These are phyloP conservation scores for Discoglossus pictus DNA, from an alignment of 2,797 vertebrate genomes.

Conservation along the genomic window DNA sequence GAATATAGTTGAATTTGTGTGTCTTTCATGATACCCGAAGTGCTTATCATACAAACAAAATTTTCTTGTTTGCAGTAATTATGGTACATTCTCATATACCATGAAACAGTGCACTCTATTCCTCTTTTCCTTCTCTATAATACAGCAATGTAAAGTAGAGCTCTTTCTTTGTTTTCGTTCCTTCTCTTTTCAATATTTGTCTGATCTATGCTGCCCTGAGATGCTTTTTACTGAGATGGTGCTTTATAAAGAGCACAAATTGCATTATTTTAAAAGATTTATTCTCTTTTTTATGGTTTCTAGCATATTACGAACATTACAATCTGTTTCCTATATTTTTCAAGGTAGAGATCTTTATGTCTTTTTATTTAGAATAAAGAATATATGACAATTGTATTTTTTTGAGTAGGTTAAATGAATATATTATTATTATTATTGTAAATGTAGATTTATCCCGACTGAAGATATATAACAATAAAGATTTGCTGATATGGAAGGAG, in stretches of 20 bases:
- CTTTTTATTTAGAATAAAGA: too few relatives aligned
- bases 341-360: too few relatives aligned
- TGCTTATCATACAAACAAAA: conserved; percentile 34
- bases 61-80: conserved; percentile 33
- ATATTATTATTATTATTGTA: too few relatives aligned
- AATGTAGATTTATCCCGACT: too few relatives aligned
- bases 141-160: conserved; percentile 15
- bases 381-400: too few relatives aligned
- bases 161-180: conserved; percentile 18
- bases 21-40: conserved; percentile 48
- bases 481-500: too few relatives aligned
- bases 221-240: conserved; percentile 28
- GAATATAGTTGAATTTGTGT: conserved; percentile 2
- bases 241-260: conserved; percentile 25
- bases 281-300: conserved; percentile 7
- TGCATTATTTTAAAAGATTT: conserved; percentile 31
- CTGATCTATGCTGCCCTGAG: conserved; percentile 28
- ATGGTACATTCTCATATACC: conserved; percentile 5
- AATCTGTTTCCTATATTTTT: neutral
- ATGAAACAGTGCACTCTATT: neutral
- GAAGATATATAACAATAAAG: too few relatives aligned
- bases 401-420: too few relatives aligned
- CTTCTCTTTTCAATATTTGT: conserved; percentile 14
- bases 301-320: neutral
- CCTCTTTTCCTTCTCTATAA: neutral